Evolutionary conservation across 64 coral and sea anemone species (phyloP).

Genomic region (Exaiptasia diaphana): DNA sequence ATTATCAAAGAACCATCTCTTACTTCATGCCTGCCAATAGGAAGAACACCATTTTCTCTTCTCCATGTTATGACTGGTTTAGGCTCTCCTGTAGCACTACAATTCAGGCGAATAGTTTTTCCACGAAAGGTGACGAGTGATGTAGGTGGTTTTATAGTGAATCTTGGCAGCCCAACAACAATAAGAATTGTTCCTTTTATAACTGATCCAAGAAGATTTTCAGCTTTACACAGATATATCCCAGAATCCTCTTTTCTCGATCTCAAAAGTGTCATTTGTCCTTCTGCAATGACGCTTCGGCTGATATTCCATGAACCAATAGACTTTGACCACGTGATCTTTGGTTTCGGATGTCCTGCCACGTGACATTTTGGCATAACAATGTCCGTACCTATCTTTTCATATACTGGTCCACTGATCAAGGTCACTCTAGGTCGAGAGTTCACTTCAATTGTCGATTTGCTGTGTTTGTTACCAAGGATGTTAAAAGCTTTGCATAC

Average conservation of each 20-base stretch:
- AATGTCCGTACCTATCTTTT: neutral
- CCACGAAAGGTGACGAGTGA: neutral
- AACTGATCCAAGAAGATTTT: constrained; percentile 37
- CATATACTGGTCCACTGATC: neutral
- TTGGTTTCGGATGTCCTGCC: constrained; percentile 23
- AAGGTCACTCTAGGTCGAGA: constrained; percentile 2
- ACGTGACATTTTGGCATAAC: constrained; percentile 18
- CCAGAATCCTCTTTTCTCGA: neutral
- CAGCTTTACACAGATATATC: constrained; percentile 20
- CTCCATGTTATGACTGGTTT: constrained; percentile 51
- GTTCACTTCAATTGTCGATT: too few species aligned
- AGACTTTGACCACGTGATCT: constrained; percentile 29
- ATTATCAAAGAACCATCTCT: constrained; percentile 10
- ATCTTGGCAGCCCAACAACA: neutral
- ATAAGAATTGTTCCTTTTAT: neutral
- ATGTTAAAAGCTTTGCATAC: constrained; percentile 36
- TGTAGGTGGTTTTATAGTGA: constrained; percentile 17
- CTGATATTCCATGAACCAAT: neutral
- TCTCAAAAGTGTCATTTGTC: neutral
- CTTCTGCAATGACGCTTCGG: neutral
- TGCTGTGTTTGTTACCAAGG: too few species aligned
- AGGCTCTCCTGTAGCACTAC: constrained; percentile 50
- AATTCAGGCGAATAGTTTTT: neutral
- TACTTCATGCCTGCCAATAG: neutral
- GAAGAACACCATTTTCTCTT: neutral